A percentile compares a stretch with the other conserved stretches of the same genome.
These are phyloP conservation scores for Loris lydekkerianus DNA, from an alignment of 2,797 vertebrate genomes.

Conservation along the genomic window DNA sequence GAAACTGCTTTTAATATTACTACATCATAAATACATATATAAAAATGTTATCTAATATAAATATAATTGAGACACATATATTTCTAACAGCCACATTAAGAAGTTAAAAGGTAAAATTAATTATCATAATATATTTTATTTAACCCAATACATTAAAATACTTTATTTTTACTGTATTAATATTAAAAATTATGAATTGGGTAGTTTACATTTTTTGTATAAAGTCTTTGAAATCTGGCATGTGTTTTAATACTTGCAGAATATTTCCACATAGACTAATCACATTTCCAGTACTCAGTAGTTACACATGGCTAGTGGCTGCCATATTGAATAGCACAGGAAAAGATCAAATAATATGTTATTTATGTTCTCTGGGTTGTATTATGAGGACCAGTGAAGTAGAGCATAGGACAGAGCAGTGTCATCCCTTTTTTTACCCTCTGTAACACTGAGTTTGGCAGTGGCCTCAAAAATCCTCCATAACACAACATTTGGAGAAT, in stretches of 20 bases:
- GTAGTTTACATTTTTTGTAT: background rate
- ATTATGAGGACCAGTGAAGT: background rate
- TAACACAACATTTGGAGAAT: background rate
- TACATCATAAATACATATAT: background rate
- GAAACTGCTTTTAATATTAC: constrained; percentile 16
- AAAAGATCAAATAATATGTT: background rate
- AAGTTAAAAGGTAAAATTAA: background rate
- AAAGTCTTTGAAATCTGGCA: background rate
- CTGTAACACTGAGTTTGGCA: background rate
- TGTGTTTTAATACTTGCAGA: background rate
- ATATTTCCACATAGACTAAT: background rate
- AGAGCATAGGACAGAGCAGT: background rate
- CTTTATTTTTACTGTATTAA: background rate
- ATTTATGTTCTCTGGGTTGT: background rate
- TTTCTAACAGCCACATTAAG: constrained; percentile 5
- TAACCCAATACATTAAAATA: background rate
- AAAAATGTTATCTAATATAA: background rate
- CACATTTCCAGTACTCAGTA: background rate
- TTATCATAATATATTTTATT: constrained; percentile 12
- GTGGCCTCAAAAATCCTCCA: background rate
- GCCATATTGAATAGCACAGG: background rate
- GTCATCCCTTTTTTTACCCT: background rate
- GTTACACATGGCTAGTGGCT: background rate
- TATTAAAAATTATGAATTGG: constrained; percentile 20
- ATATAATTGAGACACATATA: background rate